phyloP scores from a whole-genome alignment of 2,113 vertebrate species.

The Nematolebias whitei region DNA sequence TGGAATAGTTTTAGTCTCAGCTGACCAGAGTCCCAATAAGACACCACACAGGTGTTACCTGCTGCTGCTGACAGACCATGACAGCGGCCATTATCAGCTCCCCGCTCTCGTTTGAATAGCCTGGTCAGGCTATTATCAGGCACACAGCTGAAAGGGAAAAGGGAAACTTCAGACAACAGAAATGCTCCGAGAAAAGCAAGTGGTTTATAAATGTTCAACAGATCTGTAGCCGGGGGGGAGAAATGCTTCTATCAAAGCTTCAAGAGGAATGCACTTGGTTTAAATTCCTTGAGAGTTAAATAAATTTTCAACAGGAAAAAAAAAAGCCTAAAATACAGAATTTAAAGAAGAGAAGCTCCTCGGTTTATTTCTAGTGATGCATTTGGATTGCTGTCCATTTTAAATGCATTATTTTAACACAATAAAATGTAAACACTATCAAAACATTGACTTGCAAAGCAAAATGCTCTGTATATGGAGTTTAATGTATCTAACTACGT shows the following conservation, averaged over 20 bases:
- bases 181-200: conserved; percentile 6
- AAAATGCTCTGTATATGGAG: not conserved
- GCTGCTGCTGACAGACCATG: conserved; percentile 55
- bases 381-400: not conserved
- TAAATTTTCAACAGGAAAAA: conserved; percentile 16
- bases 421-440: not conserved
- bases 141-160: conserved; percentile 46
- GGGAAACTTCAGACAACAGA: conserved; percentile 24
- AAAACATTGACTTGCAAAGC: not conserved
- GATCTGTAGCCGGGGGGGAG: conserved; percentile 44
- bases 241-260: conserved; percentile 50
- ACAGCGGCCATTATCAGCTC: conserved; percentile 65
- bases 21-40: conserved; percentile 48
- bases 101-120: conserved; percentile 33
- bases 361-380: not conserved
- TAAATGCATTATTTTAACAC: not conserved
- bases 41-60: conserved; percentile 59
- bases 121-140: conserved; percentile 59
- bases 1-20: conserved; percentile 32
- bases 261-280: conserved; percentile 39
- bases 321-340: not conserved
- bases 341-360: not conserved
- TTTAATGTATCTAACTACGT: not conserved
- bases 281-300: conserved; percentile 37
- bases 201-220: conserved; percentile 40